Percentiles rank a stretch among this genome's conserved stretches.
Conservation (phyloP, 2,113 vertebrate genomes). For the Lutjanus erythropterus region DNA sequence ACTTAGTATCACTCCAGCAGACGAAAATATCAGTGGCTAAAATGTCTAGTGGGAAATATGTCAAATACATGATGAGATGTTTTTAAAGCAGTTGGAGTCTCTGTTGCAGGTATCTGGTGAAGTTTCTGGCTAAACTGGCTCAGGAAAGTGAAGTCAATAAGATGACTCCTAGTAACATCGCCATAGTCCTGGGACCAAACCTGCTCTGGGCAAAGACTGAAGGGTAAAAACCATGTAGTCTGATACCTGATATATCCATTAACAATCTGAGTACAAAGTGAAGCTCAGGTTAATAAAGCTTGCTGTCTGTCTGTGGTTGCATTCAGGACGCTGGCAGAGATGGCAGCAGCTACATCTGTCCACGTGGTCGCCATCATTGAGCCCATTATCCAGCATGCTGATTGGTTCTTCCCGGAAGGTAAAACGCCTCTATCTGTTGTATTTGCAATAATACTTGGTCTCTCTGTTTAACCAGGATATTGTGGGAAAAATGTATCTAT, state of each 20-base stretch:
- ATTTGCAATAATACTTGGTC: constrained; percentile 1
- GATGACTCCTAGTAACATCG: constrained; percentile 97
- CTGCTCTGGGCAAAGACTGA: constrained; percentile 95
- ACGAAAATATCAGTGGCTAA: too few relatives aligned
- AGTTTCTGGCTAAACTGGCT: constrained; percentile 95
- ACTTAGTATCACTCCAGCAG: too few relatives aligned
- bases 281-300: not conserved
- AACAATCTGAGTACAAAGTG: not conserved
- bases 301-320: not conserved
- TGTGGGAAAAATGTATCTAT: not conserved
- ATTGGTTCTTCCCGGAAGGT: constrained; percentile 99
- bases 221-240: constrained; percentile 85
- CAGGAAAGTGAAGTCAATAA: constrained; percentile 96
- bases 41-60: too few relatives aligned
- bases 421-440: constrained; percentile 23
- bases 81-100: not conserved
- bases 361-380: constrained; percentile 96
- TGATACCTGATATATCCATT: not conserved
- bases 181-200: constrained; percentile 97
- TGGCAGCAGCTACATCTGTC: constrained; percentile 96
- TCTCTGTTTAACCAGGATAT: not conserved
- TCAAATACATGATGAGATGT: too few relatives aligned
- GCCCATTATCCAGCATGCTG: constrained; percentile 95
- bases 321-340: constrained; percentile 92
- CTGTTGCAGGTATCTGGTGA: constrained; percentile 93